A percentile compares a stretch with the other conserved stretches of the same genome.
phyloP scores from a whole-genome alignment of 2,113 vertebrate species.

The Malurus elegans region DNA sequence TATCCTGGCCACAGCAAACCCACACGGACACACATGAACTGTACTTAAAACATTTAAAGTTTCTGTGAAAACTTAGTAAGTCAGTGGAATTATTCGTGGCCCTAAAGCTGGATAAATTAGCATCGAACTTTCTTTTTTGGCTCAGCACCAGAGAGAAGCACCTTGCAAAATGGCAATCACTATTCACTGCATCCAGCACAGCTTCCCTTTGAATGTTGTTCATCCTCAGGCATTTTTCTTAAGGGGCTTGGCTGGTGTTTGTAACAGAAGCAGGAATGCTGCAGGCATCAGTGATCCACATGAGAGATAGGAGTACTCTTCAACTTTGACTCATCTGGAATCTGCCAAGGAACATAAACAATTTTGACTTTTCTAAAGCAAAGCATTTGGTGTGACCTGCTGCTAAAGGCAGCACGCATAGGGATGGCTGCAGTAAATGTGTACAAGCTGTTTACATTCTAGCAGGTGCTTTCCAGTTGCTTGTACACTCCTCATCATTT shows the following conservation, averaged over 20 bases:
- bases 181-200: neutral
- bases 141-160: neutral
- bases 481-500: neutral
- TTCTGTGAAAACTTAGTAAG: neutral
- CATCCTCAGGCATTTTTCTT: neutral
- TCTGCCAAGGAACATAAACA: neutral
- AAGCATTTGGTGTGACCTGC: neutral
- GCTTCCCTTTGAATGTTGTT: neutral
- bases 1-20: neutral
- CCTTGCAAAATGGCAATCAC: neutral
- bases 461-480: neutral
- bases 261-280: neutral
- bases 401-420: neutral
- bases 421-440: neutral
- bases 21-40: rapidly evolving
- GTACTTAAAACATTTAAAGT: neutral
- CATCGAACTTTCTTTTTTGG: neutral
- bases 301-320: neutral
- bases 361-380: neutral
- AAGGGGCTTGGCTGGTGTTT: neutral
- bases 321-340: neutral
- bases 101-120: neutral
- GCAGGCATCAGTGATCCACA: neutral
- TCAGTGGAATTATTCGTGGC: neutral
- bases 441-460: neutral